Conservation (phyloP, 2,797 vertebrate genomes). For the Erethizon dorsatum region DNA sequence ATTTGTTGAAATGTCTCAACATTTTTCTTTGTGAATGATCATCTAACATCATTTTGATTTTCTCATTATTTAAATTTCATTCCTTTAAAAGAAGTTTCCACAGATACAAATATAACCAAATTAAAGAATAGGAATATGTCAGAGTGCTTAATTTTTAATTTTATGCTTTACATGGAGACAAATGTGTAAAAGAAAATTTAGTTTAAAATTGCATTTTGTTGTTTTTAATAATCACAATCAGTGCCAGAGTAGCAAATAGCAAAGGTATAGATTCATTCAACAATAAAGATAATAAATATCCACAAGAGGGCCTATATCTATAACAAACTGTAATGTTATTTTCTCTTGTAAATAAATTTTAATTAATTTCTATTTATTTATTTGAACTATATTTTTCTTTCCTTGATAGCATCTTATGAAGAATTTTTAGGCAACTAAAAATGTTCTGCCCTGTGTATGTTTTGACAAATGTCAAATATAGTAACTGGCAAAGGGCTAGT, state of each 20-base stretch:
- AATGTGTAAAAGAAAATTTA: slow-evolving; percentile 70
- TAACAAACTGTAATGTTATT: slow-evolving; percentile 20
- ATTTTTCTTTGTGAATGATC: slow-evolving; percentile 86
- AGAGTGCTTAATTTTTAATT: slow-evolving; percentile 44
- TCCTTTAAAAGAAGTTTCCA: slow-evolving; percentile 79
- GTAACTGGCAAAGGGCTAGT: not conserved
- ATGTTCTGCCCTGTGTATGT: not conserved
- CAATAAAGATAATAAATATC: not conserved
- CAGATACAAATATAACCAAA: slow-evolving; percentile 77
- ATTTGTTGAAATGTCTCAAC: slow-evolving; percentile 86
- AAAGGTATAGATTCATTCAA: not conserved
- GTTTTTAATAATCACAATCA: slow-evolving; percentile 1
- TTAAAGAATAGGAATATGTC: slow-evolving; percentile 41
- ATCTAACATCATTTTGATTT: slow-evolving; percentile 87
- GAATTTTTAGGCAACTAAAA: not conserved
- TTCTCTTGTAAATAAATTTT: not conserved
- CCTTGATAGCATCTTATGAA: not conserved
- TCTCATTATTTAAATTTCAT: slow-evolving; percentile 87
- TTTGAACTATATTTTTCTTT: slow-evolving; percentile 11
- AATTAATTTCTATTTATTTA: slow-evolving; percentile 10
- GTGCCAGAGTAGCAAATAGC: not conserved
- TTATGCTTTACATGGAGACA: not conserved
- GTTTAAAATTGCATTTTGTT: not conserved
- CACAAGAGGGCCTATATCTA: not conserved
- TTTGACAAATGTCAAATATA: slow-evolving; percentile 6